phyloP scores from a whole-genome alignment of 2,888 invertebrate genomes.

The Microdon myrmicae region DNA sequence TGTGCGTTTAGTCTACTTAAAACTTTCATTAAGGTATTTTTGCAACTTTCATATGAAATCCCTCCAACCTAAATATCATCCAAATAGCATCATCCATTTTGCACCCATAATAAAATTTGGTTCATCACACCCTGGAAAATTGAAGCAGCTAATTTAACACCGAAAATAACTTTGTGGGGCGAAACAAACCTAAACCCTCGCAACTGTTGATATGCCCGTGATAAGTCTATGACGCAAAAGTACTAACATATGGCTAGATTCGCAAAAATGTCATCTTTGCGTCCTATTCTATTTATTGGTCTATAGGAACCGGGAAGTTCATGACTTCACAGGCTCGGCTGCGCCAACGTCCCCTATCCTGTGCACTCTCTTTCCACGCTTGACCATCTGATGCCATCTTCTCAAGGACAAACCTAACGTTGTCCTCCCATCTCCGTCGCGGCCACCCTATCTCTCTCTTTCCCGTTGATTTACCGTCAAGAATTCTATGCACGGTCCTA shows the following conservation, averaged over 20 bases:
- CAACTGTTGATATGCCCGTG: conserved; percentile 8
- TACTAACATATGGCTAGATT: background rate
- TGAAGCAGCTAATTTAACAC: conserved; percentile 11
- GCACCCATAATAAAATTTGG: conserved; percentile 4
- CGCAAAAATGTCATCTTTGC: conserved; percentile 19
- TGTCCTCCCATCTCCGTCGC: too few relatives aligned
- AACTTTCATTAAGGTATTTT: conserved; percentile 1
- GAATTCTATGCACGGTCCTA: too few relatives aligned
- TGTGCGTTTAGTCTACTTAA: background rate
- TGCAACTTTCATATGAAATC: background rate
- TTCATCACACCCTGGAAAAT: conserved; percentile 26
- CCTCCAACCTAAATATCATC: conserved; percentile 9
- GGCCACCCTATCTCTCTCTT: too few relatives aligned
- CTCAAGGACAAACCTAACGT: too few relatives aligned
- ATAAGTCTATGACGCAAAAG: conserved; percentile 18
- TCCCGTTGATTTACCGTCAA: too few relatives aligned
- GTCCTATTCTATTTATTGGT: too few relatives aligned
- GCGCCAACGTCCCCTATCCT: too few relatives aligned
- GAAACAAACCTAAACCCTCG: conserved; percentile 6
- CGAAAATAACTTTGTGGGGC: conserved; percentile 7
- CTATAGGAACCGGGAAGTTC: too few relatives aligned
- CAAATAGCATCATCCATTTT: conserved; percentile 1
- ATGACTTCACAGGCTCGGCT: too few relatives aligned
- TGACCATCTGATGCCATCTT: too few relatives aligned
- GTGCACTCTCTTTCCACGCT: too few relatives aligned